A percentile compares a stretch with the other conserved stretches of the same genome.
Evolutionary conservation across 1,140 invertebrate genomes (phyloP).

Genomic region (Nephila pilipes): DNA sequence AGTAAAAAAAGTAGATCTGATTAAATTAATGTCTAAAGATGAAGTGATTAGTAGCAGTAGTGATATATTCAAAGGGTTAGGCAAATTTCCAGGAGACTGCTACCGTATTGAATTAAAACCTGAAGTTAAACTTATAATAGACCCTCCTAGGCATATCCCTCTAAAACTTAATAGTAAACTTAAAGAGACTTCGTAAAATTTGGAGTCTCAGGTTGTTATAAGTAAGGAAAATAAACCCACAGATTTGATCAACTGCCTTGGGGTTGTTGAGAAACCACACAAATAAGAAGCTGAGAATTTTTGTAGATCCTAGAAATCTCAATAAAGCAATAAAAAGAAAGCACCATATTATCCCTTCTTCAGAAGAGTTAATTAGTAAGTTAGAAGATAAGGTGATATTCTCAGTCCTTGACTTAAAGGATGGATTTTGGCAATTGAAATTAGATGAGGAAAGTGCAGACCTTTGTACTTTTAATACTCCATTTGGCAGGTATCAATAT

Average conservation of each 20-base stretch:
- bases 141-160: slow-evolving; percentile 70
- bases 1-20: neutral
- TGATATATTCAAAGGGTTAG: slow-evolving; percentile 37
- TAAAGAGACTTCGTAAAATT: slow-evolving; percentile 76
- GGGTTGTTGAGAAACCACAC: slow-evolving; percentile 77
- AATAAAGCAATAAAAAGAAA: slow-evolving; percentile 78
- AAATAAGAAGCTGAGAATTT: slow-evolving; percentile 75
- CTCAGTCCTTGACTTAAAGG: slow-evolving; percentile 15
- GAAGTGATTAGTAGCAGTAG: neutral
- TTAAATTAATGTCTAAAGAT: neutral
- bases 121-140: slow-evolving; percentile 49
- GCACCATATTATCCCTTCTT: slow-evolving; percentile 32
- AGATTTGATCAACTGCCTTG: slow-evolving; percentile 78
- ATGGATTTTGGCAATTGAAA: slow-evolving; percentile 61
- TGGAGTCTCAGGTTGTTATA: slow-evolving; percentile 78
- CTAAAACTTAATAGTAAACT: slow-evolving; percentile 53
- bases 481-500: slow-evolving; percentile 80
- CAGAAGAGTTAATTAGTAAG: slow-evolving; percentile 57
- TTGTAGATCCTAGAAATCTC: slow-evolving; percentile 78
- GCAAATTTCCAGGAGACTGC: slow-evolving; percentile 37
- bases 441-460: slow-evolving; percentile 31
- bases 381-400: slow-evolving; percentile 46
- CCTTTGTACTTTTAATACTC: slow-evolving; percentile 71
- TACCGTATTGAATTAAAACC: slow-evolving; percentile 61
- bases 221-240: slow-evolving; percentile 79